Evolutionary conservation across 2,797 vertebrate genomes (phyloP).

Genomic region (Garrulus glandarius): DNA sequence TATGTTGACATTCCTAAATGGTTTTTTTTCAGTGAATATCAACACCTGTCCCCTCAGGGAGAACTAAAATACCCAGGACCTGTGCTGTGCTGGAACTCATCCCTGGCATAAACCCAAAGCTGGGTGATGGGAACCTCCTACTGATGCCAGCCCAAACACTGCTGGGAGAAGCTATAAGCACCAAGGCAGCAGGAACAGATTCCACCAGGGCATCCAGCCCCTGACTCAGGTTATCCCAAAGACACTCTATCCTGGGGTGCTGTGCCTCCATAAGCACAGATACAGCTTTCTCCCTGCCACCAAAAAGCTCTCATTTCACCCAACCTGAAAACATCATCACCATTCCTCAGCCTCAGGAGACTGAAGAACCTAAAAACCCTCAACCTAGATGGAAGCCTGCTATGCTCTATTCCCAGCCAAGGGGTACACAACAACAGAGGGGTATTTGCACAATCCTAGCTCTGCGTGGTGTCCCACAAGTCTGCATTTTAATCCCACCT

Average conservation of each 20-base stretch:
- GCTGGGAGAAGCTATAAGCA: background rate
- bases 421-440: no score
- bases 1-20: background rate
- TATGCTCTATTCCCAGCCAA: background rate
- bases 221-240: background rate
- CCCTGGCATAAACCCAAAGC: background rate
- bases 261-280: background rate
- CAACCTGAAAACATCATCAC: background rate
- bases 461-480: fast-evolving
- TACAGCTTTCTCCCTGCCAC: background rate
- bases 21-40: background rate
- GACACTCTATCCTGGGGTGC: background rate
- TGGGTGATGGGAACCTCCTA: background rate
- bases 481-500: background rate
- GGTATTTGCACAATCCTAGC: background rate
- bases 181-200: background rate
- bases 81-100: background rate
- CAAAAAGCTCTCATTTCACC: background rate
- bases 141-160: background rate
- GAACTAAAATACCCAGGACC: background rate
- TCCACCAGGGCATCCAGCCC: background rate
- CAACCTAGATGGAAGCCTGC: background rate
- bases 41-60: background rate
- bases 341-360: background rate
- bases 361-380: background rate